A percentile compares a stretch with the other conserved stretches of the same genome.
These are phyloP conservation scores for Neopelma chrysocephalum DNA, from an alignment of 2,797 vertebrate genomes.

Conservation along the genomic window DNA sequence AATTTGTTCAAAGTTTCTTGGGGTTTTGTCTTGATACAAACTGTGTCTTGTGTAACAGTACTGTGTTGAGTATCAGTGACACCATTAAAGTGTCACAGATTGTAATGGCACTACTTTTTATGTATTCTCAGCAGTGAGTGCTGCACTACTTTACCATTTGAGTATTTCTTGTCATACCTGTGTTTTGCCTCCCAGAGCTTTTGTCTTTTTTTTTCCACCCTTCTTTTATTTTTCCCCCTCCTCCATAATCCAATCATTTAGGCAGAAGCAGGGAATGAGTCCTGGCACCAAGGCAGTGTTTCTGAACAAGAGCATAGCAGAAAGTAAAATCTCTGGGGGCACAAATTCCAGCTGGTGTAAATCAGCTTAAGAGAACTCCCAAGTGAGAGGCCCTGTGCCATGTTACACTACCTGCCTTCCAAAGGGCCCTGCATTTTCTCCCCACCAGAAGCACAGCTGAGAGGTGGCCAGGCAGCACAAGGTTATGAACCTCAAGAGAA, in stretches of 20 bases:
- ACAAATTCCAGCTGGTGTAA: background rate
- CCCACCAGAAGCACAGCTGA: background rate
- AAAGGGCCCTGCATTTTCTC: background rate
- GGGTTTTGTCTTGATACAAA: background rate
- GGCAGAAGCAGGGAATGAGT: background rate
- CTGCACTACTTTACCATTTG: background rate
- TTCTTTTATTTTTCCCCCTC: background rate
- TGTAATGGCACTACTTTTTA: background rate
- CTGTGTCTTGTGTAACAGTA: background rate
- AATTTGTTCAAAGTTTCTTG: background rate
- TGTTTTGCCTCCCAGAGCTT: background rate
- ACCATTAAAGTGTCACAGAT: background rate
- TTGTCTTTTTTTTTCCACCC: background rate
- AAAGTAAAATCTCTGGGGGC: background rate
- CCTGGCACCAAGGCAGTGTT: background rate
- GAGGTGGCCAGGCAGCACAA: background rate
- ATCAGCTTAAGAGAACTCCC: background rate
- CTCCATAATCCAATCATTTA: background rate
- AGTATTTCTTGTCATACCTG: background rate
- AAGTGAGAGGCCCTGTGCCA: background rate
- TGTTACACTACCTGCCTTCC: background rate
- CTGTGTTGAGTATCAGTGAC: background rate
- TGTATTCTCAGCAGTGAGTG: background rate
- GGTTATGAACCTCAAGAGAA: background rate
- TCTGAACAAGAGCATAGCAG: background rate